Base-by-base conservation (phyloP, 2,113 vertebrate genomes). In the Lucifuga dentata region DNA sequence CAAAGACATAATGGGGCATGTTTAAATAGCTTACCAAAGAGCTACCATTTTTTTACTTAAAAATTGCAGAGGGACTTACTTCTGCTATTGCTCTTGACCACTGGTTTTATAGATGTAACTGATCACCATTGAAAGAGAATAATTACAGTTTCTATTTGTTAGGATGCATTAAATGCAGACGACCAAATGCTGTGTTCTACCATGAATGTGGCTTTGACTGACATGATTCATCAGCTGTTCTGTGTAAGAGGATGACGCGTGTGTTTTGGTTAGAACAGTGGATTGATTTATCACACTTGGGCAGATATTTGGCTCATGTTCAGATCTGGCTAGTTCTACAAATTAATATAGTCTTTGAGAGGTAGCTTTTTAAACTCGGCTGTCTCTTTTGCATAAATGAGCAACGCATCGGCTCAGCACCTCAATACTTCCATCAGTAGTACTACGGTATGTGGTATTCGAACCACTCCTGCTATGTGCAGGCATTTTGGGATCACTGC, bases 381-480 rank as follows among this genome's bases (percentile, higher is more conserved):
- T 19, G 17, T 16, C 1, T 3, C 12, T 23, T 50, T 39, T 63
- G 53, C 17, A 55, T 12, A 16, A 44, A 58, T 15, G 26, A 51
- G 35, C 33, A 32, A 29, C 45, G 23, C 39, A 23, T 49, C 73
- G 35, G 23, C 58, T 5, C 38, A 39, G 55, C 24, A 46, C 19
- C 17, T 43, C 45, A 12, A 0, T 8, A 21, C 62, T 46, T 56
- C 39, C 45, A 49, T 39, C 73, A 52, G 67, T 69, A 61, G 24
- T 63, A 35, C 70, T 73, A 48, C 40, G 44, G 45, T 68, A 44
- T 46, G 68, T 79, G 80, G 80, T 76, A 85, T 89, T 88, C 69
- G 29, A 72, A 68, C 71, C 86, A 67, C 38, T 74, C 32, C 44
- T 7, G 68, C 77, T 80, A 83, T 90, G 83, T 79, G 65, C 11